Percentiles rank a stretch among this genome's conserved stretches.
Evolutionary conservation across 2,797 vertebrate genomes (phyloP).

Genomic region (Hoplostethus atlanticus): DNA sequence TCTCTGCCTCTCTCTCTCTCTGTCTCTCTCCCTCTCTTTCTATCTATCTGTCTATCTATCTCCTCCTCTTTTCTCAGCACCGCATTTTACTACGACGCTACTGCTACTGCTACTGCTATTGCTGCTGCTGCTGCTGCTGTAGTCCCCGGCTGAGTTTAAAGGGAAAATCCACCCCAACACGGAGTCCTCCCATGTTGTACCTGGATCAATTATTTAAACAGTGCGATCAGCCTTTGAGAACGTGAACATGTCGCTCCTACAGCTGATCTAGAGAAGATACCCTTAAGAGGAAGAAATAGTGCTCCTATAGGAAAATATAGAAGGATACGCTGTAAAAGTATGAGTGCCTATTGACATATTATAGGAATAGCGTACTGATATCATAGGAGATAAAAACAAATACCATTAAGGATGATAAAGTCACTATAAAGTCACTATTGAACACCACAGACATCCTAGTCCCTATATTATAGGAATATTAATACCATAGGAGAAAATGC

Average conservation of each 20-base stretch:
- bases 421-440: too few relatives aligned
- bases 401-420: too few relatives aligned
- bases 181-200: conserved; percentile 18
- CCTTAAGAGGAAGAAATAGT: too few relatives aligned
- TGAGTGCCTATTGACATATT: too few relatives aligned
- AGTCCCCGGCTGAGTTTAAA: conserved; percentile 48
- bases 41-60: conserved; percentile 20
- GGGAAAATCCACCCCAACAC: conserved; percentile 63
- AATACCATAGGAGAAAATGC: too few relatives aligned
- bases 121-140: conserved; percentile 36
- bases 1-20: not conserved
- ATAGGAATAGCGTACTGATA: too few relatives aligned
- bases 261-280: not conserved
- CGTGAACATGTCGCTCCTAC: too few relatives aligned
- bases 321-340: too few relatives aligned
- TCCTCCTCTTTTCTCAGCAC: conserved; percentile 62
- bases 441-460: too few relatives aligned
- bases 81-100: conserved; percentile 79
- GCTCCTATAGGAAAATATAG: too few relatives aligned
- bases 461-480: too few relatives aligned
- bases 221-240: not conserved
- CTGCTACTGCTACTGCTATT: conserved; percentile 44
- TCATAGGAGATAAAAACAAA: too few relatives aligned
- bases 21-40: conserved; percentile 13
- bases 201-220: conserved; percentile 52